Conservation (phyloP, 2,113 vertebrate genomes). For the Pyrgilauda ruficollis region DNA sequence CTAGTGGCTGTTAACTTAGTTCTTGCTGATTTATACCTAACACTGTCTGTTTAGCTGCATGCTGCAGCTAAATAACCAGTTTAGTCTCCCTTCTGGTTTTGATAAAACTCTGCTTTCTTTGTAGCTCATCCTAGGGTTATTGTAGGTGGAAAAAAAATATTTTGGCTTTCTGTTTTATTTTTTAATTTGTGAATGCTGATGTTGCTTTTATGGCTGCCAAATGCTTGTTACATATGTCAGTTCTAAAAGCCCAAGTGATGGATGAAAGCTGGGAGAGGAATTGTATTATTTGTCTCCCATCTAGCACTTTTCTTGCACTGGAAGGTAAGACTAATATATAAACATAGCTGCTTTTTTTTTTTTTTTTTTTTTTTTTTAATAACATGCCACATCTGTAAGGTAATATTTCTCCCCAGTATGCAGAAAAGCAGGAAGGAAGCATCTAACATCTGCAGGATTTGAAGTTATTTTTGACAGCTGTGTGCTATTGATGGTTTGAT, state of each 20-base stretch:
- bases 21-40: background rate
- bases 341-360: background rate
- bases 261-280: constrained; percentile 17
- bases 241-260: constrained; percentile 27
- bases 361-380: background rate
- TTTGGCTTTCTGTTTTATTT: constrained; percentile 49
- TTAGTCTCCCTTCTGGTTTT: constrained; percentile 34
- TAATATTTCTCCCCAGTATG: constrained; percentile 17
- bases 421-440: constrained; percentile 36
- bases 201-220: constrained; percentile 50
- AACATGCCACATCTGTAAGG: constrained; percentile 21
- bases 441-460: constrained; percentile 44
- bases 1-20: background rate
- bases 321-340: constrained; percentile 32
- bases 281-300: constrained; percentile 1
- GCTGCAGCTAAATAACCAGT: background rate
- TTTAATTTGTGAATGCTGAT: constrained; percentile 52
- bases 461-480: constrained; percentile 33
- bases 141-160: constrained; percentile 49
- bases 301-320: constrained; percentile 23
- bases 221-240: constrained; percentile 26
- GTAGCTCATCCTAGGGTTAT: background rate
- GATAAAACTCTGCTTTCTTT: background rate
- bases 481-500: background rate
- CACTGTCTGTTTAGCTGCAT: background rate